A percentile compares a stretch with the other conserved stretches of the same genome.
phyloP scores from a whole-genome alignment of 1,140 invertebrate species.

The Diorhabda elongata region DNA sequence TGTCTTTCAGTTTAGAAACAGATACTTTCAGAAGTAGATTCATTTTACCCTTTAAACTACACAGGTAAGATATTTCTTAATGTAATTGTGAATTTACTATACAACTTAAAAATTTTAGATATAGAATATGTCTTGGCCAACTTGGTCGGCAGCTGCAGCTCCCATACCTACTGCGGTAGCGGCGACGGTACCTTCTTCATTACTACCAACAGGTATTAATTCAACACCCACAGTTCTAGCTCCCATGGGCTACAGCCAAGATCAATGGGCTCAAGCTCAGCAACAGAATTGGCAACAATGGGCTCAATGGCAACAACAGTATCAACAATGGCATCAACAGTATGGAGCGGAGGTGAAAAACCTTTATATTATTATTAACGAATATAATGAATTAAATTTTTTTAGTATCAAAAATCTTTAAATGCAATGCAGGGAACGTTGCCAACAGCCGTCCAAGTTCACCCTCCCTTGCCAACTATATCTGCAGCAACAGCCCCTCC shows the following conservation, averaged over 20 bases:
- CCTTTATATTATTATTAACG: not conserved
- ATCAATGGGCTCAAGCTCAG: conserved; percentile 63
- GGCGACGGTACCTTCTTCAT: conserved; percentile 16
- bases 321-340: conserved; percentile 77
- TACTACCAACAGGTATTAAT: conserved; percentile 21
- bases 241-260: conserved; percentile 60
- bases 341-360: conserved; percentile 69
- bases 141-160: conserved; percentile 13
- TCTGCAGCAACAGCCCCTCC: conserved; percentile 45
- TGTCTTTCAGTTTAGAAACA: too few relatives aligned
- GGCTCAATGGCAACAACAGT: conserved; percentile 80
- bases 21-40: too few relatives aligned
- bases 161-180: conserved; percentile 16
- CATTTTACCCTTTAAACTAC: too few relatives aligned
- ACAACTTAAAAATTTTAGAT: not conserved
- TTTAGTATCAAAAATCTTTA: conserved; percentile 47
- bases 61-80: too few relatives aligned
- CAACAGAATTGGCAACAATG: conserved; percentile 80
- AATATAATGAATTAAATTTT: conserved; percentile 8
- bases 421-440: conserved; percentile 36
- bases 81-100: too few relatives aligned
- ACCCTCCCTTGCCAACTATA: conserved; percentile 46
- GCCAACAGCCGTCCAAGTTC: conserved; percentile 16
- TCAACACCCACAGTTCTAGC: conserved; percentile 26
- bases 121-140: conserved; percentile 38